A percentile compares a stretch with the other conserved stretches of the same genome.
Evolutionary conservation across 2,113 vertebrate species (phyloP).

Genomic region (Mixornis gularis): DNA sequence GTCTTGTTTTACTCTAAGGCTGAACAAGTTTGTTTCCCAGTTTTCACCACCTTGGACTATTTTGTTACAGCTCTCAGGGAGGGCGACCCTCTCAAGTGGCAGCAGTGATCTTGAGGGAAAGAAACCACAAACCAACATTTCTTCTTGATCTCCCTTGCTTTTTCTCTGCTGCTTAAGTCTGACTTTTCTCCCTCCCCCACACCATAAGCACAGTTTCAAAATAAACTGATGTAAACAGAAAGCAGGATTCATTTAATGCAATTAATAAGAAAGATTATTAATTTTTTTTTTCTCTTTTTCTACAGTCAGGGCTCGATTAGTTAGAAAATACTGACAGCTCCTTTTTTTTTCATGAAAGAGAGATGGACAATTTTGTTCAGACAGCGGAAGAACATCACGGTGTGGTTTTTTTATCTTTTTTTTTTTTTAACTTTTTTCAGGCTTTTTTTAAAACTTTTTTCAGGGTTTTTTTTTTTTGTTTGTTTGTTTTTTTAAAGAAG

Average conservation of each 20-base stretch:
- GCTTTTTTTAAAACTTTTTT: background rate
- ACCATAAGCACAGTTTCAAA: constrained; percentile 28
- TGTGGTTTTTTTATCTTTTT: background rate
- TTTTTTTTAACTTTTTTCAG: background rate
- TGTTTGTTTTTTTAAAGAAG: background rate
- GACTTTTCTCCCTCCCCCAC: background rate
- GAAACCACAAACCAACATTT: background rate
- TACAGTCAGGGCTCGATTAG: constrained; percentile 19
- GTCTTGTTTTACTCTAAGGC: constrained; percentile 62
- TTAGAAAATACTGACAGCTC: constrained; percentile 42
- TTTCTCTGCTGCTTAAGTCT: constrained; percentile 5
- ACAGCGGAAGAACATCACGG: background rate
- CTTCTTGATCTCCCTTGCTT: background rate
- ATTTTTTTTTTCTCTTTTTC: constrained; percentile 7
- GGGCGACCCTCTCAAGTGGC: background rate
- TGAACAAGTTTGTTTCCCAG: constrained; percentile 32
- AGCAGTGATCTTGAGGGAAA: constrained; percentile 12
- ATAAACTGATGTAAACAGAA: constrained; percentile 53
- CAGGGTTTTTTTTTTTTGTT: background rate
- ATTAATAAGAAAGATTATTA: constrained; percentile 28
- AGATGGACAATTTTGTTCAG: background rate
- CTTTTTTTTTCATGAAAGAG: background rate
- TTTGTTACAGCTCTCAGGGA: background rate
- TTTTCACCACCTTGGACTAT: constrained; percentile 5
- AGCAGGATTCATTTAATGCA: constrained; percentile 50